These are phyloP conservation scores for Morinoia aosen DNA, from an alignment of 2,888 invertebrate genomes.

Conservation along the genomic window DNA sequence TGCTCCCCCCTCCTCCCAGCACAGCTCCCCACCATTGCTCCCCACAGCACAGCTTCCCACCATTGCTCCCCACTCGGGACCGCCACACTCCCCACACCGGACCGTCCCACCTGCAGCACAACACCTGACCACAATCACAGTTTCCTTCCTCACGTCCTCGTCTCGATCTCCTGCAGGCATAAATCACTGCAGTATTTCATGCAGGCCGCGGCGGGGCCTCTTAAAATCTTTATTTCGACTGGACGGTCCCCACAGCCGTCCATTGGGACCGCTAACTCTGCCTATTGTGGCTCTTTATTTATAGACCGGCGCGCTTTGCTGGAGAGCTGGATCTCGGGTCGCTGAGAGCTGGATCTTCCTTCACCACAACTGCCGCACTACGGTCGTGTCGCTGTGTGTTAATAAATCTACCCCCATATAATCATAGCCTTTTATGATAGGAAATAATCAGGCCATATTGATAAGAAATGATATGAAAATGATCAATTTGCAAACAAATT, in stretches of 20 bases:
- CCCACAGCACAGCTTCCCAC: background rate
- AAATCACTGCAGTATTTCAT: constrained; percentile 10
- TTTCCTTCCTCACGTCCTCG: background rate
- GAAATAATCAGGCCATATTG: no score
- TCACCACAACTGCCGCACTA: no score
- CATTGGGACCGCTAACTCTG: constrained; percentile 5
- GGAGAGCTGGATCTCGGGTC: background rate
- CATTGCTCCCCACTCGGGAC: background rate
- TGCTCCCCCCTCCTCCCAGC: background rate
- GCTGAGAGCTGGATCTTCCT: background rate
- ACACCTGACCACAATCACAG: background rate
- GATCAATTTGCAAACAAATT: no score
- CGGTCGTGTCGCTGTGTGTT: no score
- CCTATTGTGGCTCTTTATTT: constrained; percentile 13
- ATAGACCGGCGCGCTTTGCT: background rate
- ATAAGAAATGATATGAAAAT: no score
- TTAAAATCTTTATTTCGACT: constrained; percentile 24
- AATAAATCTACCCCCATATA: no score
- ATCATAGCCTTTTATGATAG: no score
- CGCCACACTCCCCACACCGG: background rate
- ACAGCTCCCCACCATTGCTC: background rate
- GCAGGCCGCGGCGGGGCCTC: background rate
- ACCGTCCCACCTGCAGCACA: background rate
- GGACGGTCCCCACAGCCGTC: background rate
- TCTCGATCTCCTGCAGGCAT: background rate